These are phyloP conservation scores for Euplagia quadripunctaria DNA, from an alignment of 2,888 invertebrate genomes.

Conservation along the genomic window DNA sequence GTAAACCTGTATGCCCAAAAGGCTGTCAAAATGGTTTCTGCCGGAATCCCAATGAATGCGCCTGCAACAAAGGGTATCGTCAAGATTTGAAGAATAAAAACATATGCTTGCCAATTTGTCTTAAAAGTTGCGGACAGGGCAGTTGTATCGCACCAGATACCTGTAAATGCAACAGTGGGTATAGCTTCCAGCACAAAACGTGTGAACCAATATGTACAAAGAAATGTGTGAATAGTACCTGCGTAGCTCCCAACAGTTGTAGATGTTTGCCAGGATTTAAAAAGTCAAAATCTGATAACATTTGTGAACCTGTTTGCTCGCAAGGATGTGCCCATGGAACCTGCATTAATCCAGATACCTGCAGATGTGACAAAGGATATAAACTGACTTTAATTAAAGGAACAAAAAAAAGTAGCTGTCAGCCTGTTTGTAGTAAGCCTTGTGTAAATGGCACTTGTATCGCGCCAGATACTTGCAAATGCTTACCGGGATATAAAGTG, in stretches of 20 bases:
- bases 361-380: slow-evolving; percentile 28
- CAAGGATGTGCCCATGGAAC: slow-evolving; percentile 19
- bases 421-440: slow-evolving; percentile 8
- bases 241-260: slow-evolving; percentile 28
- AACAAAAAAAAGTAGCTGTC: slow-evolving; percentile 6
- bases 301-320: slow-evolving; percentile 22
- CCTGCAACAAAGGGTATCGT: slow-evolving; percentile 12
- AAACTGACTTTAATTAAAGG: not conserved
- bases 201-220: slow-evolving; percentile 25
- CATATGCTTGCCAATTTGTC: slow-evolving; percentile 17
- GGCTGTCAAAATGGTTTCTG: slow-evolving; percentile 16
- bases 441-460: slow-evolving; percentile 15
- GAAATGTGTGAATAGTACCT: slow-evolving; percentile 22
- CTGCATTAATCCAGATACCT: slow-evolving; percentile 22
- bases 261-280: slow-evolving; percentile 17
- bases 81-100: slow-evolving; percentile 9
- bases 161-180: slow-evolving; percentile 8
- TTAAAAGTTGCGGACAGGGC: slow-evolving; percentile 7
- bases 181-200: not conserved
- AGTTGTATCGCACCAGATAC: slow-evolving; percentile 15
- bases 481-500: too few species aligned
- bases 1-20: slow-evolving; percentile 17
- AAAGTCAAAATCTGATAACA: not conserved
- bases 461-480: slow-evolving; percentile 2
- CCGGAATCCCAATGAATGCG: slow-evolving; percentile 12